Evolutionary conservation across 2,797 vertebrate genomes (phyloP).

Genomic region (Halcyon smyrnensis): DNA sequence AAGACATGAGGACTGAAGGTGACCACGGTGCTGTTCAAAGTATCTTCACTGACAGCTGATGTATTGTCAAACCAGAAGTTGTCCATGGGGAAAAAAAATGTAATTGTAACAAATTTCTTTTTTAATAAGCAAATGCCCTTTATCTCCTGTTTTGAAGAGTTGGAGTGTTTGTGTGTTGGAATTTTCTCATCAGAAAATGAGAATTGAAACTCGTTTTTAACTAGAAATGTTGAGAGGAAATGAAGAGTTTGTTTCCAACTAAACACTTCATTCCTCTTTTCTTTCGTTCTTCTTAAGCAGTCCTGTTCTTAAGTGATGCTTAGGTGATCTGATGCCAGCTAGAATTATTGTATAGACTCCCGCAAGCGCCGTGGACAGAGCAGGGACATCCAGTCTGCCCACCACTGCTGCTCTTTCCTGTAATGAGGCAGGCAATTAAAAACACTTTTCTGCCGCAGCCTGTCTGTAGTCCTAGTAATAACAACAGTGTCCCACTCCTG

Average conservation of each 20-base stretch:
- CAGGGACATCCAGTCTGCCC: neutral
- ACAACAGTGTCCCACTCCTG: neutral
- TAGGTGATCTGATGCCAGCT: neutral
- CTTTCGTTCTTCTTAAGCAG: neutral
- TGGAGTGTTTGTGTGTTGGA: neutral
- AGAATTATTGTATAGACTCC: neutral
- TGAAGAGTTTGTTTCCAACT: neutral
- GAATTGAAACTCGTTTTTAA: neutral
- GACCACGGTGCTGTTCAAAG: neutral
- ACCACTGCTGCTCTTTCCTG: neutral
- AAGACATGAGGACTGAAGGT: neutral
- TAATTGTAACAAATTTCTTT: neutral
- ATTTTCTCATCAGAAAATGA: neutral
- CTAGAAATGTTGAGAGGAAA: neutral
- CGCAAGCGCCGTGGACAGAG: neutral
- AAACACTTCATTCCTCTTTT: neutral
- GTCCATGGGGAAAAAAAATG: neutral
- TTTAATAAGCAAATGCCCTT: neutral
- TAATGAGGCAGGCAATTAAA: constrained; percentile 1
- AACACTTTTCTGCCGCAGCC: neutral
- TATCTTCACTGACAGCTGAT: neutral
- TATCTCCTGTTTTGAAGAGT: neutral
- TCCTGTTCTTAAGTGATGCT: neutral
- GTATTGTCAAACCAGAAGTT: neutral
- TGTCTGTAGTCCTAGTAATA: neutral